Evolutionary conservation across 1,140 invertebrate genomes (phyloP).

Genomic region (Drosophila orena): DNA sequence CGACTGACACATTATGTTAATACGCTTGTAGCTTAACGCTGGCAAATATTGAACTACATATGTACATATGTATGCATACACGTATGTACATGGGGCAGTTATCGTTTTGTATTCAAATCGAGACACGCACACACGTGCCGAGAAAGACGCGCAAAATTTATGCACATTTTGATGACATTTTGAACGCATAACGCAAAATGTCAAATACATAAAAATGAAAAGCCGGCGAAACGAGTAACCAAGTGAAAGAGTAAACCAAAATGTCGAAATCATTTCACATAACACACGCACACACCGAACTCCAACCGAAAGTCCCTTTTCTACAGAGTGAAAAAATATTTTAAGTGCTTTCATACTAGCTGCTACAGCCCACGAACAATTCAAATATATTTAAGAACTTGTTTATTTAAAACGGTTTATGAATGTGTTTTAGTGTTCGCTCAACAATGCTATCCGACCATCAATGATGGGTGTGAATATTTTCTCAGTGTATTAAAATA

Average conservation of each 20-base stretch:
- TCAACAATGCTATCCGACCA: no score
- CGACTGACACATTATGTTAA: constrained; percentile 75
- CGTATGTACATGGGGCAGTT: background rate
- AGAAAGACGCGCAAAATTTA: constrained; percentile 37
- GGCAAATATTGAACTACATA: constrained; percentile 69
- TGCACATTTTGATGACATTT: constrained; percentile 78
- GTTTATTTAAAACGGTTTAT: background rate
- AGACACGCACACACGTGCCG: constrained; percentile 13
- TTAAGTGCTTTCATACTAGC: no score
- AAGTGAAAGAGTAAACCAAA: constrained; percentile 69
- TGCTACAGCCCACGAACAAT: no score
- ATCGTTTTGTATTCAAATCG: constrained; percentile 6
- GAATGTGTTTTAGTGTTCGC: no score
- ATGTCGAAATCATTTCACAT: constrained; percentile 68
- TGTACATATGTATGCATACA: no score
- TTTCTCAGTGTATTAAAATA: constrained; percentile 12
- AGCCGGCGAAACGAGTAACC: constrained; percentile 31
- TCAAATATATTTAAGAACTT: background rate
- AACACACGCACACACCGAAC: constrained; percentile 43
- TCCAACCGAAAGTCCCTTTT: background rate
- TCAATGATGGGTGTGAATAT: background rate
- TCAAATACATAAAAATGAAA: constrained; percentile 77
- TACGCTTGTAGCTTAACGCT: constrained; percentile 71
- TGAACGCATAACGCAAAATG: constrained; percentile 71
- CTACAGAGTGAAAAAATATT: background rate